phyloP scores from a whole-genome alignment of 2,797 vertebrate species.

The Podarcis lilfordi region DNA sequence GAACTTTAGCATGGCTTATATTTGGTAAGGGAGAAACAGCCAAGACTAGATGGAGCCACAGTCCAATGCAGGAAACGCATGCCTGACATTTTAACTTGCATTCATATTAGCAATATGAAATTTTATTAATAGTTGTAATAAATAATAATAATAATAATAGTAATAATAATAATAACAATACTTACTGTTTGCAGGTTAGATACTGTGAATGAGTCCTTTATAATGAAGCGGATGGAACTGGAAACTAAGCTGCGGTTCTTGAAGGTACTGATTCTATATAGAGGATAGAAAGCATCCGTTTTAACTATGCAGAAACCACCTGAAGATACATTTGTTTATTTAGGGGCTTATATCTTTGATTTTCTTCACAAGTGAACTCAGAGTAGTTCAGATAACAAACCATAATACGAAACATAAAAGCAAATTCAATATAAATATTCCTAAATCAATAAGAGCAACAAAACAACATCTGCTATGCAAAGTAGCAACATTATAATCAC shows the following conservation, averaged over 20 bases:
- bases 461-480: too few species aligned
- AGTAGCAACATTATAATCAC: too few species aligned
- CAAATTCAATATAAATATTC: background rate
- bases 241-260: slow-evolving; percentile 87
- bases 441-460: background rate
- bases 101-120: background rate
- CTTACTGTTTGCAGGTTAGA: slow-evolving; percentile 82
- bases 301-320: background rate
- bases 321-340: background rate
- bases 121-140: background rate
- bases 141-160: background rate
- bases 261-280: slow-evolving; percentile 79
- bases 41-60: background rate
- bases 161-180: background rate
- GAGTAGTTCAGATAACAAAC: background rate
- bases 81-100: too few species aligned
- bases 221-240: slow-evolving; percentile 88
- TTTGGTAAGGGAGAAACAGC: background rate
- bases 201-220: slow-evolving; percentile 84
- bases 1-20: background rate
- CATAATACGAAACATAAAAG: background rate
- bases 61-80: background rate
- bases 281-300: fast-evolving
- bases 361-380: background rate
- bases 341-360: background rate